phyloP scores from a whole-genome alignment of 2,888 invertebrate genomes.

The Oligia latruncula region DNA sequence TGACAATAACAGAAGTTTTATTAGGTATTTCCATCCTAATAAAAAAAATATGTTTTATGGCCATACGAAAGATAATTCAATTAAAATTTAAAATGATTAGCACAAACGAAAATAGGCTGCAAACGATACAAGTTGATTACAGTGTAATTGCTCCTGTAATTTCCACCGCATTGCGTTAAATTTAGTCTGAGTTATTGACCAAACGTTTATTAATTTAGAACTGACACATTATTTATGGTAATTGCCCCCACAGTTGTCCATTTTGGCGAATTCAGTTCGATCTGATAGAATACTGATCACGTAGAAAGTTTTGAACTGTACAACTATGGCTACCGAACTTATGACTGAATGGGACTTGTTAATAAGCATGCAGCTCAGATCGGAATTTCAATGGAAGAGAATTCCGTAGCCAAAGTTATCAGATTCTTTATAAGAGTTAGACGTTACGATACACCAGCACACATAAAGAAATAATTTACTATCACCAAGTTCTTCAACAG shows the following conservation, averaged over 20 bases:
- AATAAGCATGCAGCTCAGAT: slow-evolving; percentile 41
- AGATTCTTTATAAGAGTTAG: slow-evolving; percentile 14
- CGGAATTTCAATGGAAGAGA: slow-evolving; percentile 35
- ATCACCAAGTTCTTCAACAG: neutral
- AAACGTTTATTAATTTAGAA: slow-evolving; percentile 85
- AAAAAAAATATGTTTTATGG: neutral
- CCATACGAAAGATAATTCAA: neutral
- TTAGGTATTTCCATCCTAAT: neutral
- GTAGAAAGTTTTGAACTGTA: slow-evolving; percentile 61
- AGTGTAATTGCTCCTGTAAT: slow-evolving; percentile 75
- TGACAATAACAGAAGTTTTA: neutral
- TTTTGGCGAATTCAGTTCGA: slow-evolving; percentile 71
- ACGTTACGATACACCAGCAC: neutral
- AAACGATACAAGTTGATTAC: slow-evolving; percentile 74
- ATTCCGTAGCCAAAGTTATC: slow-evolving; percentile 21
- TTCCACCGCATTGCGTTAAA: slow-evolving; percentile 78
- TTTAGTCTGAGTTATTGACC: slow-evolving; percentile 81
- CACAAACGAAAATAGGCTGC: slow-evolving; percentile 31
- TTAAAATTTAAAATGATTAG: slow-evolving; percentile 28
- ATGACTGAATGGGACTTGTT: slow-evolving; percentile 48
- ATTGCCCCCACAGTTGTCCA: slow-evolving; percentile 75
- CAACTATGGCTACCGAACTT: slow-evolving; percentile 44
- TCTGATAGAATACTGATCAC: slow-evolving; percentile 72
- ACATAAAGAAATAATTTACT: neutral
- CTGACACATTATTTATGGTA: slow-evolving; percentile 81